phyloP scores from a whole-genome alignment of 2,888 invertebrate species.

The Carcina quercana region DNA sequence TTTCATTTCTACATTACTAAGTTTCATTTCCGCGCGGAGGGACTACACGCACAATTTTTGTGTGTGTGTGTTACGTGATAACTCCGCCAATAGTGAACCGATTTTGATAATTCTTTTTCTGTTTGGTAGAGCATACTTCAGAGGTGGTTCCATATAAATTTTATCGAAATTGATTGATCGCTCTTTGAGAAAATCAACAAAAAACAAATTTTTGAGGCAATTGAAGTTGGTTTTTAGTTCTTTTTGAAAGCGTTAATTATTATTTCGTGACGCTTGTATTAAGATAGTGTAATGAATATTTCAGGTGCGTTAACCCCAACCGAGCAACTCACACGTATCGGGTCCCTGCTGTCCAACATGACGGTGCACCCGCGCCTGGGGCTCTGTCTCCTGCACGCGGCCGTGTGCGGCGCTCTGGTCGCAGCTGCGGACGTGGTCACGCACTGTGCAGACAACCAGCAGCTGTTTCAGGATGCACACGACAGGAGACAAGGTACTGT shows the following conservation, averaged over 20 bases:
- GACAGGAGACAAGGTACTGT: slow-evolving; percentile 47
- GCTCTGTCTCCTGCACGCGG: slow-evolving; percentile 74
- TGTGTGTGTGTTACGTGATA: too few species aligned
- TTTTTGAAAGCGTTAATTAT: too few species aligned
- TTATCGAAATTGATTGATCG: too few species aligned
- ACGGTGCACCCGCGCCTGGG: slow-evolving; percentile 76
- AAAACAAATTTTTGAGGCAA: too few species aligned
- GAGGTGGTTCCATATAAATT: neutral
- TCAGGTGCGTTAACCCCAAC: slow-evolving; percentile 29
- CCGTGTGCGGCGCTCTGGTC: slow-evolving; percentile 69
- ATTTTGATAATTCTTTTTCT: too few species aligned
- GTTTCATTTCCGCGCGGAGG: too few species aligned
- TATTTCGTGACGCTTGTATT: neutral
- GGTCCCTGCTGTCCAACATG: slow-evolving; percentile 67
- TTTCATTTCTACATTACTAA: too few species aligned
- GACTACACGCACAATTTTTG: too few species aligned
- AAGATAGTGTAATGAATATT: neutral
- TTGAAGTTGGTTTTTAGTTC: too few species aligned
- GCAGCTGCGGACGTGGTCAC: slow-evolving; percentile 29
- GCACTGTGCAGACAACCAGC: slow-evolving; percentile 54
- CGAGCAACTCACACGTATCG: slow-evolving; percentile 78
- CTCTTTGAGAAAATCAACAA: neutral
- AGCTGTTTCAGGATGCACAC: slow-evolving; percentile 67
- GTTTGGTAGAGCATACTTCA: too few species aligned
- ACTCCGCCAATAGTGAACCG: too few species aligned